Conservation (phyloP, 2,797 vertebrate genomes). For the Peromyscus aztecus region DNA sequence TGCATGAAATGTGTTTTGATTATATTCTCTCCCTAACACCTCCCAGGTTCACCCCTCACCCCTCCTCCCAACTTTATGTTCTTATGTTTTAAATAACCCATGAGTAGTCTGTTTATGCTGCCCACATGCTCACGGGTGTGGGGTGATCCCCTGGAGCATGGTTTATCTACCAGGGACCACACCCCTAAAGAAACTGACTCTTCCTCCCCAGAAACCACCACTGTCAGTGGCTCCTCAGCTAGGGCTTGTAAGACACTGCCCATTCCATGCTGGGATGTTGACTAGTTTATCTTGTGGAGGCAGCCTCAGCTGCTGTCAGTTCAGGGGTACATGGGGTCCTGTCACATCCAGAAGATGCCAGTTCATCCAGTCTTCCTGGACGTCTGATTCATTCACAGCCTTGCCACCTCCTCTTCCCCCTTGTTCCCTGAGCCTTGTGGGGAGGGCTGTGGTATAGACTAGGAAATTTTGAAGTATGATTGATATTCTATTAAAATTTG, state of each 20-base stretch:
- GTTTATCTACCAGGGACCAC: neutral
- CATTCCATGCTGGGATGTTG: neutral
- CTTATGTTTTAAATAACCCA: neutral
- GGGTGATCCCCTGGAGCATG: neutral
- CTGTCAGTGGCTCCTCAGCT: neutral
- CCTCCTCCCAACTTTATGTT: neutral
- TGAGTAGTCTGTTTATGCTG: neutral
- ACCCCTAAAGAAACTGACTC: neutral
- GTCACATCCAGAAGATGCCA: neutral
- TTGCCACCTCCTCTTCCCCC: no score
- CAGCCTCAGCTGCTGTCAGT: neutral
- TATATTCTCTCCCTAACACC: no score
- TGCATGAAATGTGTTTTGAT: neutral
- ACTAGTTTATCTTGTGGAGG: neutral
- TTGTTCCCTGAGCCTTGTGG: neutral
- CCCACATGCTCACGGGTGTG: neutral
- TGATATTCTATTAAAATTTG: constrained; percentile 9
- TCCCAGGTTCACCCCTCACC: neutral
- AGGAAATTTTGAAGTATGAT: neutral
- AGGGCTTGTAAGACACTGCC: neutral
- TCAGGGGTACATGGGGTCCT: no score
- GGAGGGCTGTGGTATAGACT: neutral
- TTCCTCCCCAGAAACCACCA: neutral
- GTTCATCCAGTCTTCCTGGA: neutral
- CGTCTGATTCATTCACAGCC: neutral